Conservation (phyloP, 2,888 invertebrate species). For the Adineta ricciae region DNA sequence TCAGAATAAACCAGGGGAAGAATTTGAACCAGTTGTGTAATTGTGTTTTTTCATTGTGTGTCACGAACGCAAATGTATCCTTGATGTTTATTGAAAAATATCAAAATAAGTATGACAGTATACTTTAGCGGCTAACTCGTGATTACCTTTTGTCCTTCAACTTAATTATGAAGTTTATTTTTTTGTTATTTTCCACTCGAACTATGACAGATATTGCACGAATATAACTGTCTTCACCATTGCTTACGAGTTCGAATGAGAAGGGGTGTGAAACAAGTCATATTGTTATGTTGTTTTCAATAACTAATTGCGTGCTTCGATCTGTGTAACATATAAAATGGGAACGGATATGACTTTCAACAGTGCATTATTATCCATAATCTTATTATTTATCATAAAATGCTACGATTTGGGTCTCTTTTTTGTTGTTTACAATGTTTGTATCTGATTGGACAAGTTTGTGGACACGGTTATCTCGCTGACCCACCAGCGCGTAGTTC, state of each 20-base stretch:
- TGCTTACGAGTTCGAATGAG: neutral
- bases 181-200: neutral
- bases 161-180: neutral
- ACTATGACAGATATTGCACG: neutral
- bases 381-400: neutral
- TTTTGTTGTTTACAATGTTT: neutral
- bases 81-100: neutral
- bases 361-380: neutral
- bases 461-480: neutral
- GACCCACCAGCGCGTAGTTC: slow-evolving; percentile 32
- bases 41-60: neutral
- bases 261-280: neutral
- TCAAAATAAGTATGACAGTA: neutral
- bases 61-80: neutral
- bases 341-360: neutral
- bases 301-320: no score
- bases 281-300: neutral
- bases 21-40: neutral
- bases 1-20: no score
- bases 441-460: neutral
- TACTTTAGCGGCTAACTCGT: neutral
- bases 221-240: neutral
- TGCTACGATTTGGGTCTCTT: neutral
- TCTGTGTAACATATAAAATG: neutral
- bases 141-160: neutral